Conservation (phyloP, 2,797 vertebrate genomes). For the Basileuterus tristriatus region DNA sequence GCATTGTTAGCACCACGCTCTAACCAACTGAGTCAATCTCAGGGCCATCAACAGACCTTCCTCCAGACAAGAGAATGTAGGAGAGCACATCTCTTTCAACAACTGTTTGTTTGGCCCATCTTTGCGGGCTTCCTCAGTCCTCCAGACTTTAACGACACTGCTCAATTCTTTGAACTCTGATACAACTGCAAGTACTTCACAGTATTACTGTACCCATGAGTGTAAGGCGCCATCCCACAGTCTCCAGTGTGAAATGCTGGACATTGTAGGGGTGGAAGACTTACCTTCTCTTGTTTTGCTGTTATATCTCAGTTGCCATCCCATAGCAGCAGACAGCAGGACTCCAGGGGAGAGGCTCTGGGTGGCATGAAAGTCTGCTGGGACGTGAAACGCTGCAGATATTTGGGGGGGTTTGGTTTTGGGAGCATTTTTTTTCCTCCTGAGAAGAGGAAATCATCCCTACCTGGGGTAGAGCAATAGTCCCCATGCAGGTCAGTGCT, state of each 20-base stretch:
- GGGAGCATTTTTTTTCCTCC: accelerated
- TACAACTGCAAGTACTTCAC: not conserved
- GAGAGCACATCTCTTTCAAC: not conserved
- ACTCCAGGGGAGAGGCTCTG: not conserved
- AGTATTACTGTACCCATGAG: not conserved
- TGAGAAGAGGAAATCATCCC: not conserved
- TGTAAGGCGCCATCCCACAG: not conserved
- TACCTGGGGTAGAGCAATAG: not conserved
- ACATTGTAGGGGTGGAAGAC: not conserved
- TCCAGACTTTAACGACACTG: not conserved
- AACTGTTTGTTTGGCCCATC: not conserved
- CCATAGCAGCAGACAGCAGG: not conserved
- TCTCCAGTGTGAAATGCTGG: not conserved
- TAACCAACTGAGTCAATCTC: not conserved
- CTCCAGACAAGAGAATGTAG: not conserved
- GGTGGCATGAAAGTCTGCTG: not conserved
- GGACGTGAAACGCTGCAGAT: not conserved
- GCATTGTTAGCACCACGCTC: not conserved
- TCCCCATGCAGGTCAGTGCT: not conserved
- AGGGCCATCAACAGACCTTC: no score
- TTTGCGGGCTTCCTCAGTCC: not conserved
- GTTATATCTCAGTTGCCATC: not conserved
- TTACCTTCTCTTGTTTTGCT: not conserved
- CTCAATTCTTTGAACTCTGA: not conserved
- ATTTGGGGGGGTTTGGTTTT: not conserved